A percentile compares a stretch with the other conserved stretches of the same genome.
These are phyloP conservation scores for Diplogasteroides magnus DNA, from an alignment of 1,140 invertebrate genomes.

Conservation along the genomic window DNA sequence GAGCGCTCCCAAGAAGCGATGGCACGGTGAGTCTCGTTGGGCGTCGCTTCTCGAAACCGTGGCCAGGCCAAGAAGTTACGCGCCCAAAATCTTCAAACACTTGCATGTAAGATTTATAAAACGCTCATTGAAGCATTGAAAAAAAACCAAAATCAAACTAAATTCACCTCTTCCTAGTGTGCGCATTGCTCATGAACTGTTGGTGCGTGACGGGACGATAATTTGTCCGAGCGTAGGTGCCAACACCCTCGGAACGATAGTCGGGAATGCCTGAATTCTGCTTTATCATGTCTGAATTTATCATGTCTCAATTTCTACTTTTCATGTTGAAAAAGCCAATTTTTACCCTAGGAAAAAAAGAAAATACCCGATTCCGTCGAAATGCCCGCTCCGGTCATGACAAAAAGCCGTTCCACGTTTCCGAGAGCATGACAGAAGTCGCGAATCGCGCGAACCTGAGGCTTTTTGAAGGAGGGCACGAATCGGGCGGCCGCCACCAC, in stretches of 20 bases:
- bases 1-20: conserved; percentile 61
- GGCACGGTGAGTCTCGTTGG: conserved; percentile 60
- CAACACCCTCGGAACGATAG: conserved; percentile 85
- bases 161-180: conserved; percentile 63
- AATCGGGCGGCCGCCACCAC: conserved; percentile 7
- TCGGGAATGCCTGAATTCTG: conserved; percentile 60
- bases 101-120: not conserved
- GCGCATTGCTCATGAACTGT: conserved; percentile 72
- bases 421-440: conserved; percentile 42
- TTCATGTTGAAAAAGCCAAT: not conserved
- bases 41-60: conserved; percentile 61
- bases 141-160: not conserved
- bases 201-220: conserved; percentile 74
- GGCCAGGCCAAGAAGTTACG: conserved; percentile 89
- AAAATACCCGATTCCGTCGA: conserved; percentile 84
- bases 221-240: conserved; percentile 77
- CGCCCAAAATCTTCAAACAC: conserved; percentile 75
- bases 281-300: not conserved
- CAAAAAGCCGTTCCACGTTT: conserved; percentile 57
- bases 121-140: not conserved
- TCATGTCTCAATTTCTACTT: not conserved
- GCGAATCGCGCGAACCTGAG: not conserved
- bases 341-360: not conserved
- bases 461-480: conserved; percentile 5
- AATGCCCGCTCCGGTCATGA: conserved; percentile 85